phyloP scores from a whole-genome alignment of 2,113 vertebrate species.

The Hystrix cristata region DNA sequence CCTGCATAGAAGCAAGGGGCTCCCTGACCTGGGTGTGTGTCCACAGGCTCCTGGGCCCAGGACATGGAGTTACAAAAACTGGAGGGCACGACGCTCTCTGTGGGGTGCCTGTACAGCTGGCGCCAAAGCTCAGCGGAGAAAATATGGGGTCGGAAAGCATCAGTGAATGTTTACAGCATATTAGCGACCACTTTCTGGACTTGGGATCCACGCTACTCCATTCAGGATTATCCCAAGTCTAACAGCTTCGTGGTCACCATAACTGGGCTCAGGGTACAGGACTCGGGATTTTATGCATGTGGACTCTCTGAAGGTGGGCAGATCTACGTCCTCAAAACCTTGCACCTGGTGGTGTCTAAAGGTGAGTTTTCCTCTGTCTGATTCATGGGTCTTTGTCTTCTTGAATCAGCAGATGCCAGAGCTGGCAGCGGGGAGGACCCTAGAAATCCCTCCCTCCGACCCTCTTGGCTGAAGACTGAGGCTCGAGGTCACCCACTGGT shows the following conservation, averaged over 20 bases:
- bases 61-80: fast-evolving
- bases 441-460: not conserved
- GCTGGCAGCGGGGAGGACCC: not conserved
- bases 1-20: no score
- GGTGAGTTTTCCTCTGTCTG: constrained; percentile 5
- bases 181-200: fast-evolving
- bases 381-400: not conserved
- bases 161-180: fast-evolving
- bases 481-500: fast-evolving
- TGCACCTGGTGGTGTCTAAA: not conserved
- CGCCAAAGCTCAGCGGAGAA: fast-evolving
- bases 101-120: fast-evolving
- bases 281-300: not conserved
- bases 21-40: not conserved
- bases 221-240: fast-evolving
- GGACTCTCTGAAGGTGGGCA: fast-evolving
- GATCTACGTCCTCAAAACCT: fast-evolving
- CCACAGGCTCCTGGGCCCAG: constrained; percentile 38
- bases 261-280: not conserved
- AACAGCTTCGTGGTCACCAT: not conserved
- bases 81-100: fast-evolving
- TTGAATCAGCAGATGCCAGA: not conserved
- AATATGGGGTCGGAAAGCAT: fast-evolving
- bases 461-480: not conserved
- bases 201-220: fast-evolving